Percentiles rank a stretch among this genome's conserved stretches.
Conservation (phyloP, 2,888 invertebrate genomes). For the Alviniconcha strummeri region DNA sequence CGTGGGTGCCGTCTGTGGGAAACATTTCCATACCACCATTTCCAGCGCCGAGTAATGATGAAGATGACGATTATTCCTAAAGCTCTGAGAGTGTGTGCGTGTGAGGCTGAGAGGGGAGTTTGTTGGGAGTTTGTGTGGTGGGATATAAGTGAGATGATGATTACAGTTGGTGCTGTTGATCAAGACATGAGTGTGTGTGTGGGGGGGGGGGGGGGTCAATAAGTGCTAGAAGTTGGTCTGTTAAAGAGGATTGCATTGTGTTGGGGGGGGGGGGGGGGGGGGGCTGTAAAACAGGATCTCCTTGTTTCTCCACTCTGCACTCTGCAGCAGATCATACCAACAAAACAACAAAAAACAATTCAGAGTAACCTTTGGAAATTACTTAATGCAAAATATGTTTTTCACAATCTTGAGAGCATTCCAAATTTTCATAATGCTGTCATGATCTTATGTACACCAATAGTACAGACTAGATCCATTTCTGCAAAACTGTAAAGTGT, state of each 20-base stretch:
- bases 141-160: neutral
- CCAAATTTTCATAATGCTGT: no score
- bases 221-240: neutral
- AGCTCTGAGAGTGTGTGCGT: neutral
- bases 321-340: no score
- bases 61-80: slow-evolving; percentile 24
- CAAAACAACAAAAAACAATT: no score
- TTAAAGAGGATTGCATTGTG: neutral
- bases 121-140: neutral
- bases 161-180: neutral
- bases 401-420: no score
- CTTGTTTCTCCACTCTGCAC: no score
- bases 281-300: no score
- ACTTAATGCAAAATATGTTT: no score
- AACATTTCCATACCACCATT: slow-evolving; percentile 26
- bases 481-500: no score
- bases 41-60: slow-evolving; percentile 19
- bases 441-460: no score
- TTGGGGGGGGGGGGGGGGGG: no score
- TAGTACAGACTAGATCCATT: no score
- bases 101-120: neutral
- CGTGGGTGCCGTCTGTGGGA: neutral
- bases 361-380: no score
- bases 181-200: neutral
- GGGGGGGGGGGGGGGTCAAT: neutral